phyloP scores from a whole-genome alignment of 2,113 vertebrate genomes.

The Oreochromis tanganicae region DNA sequence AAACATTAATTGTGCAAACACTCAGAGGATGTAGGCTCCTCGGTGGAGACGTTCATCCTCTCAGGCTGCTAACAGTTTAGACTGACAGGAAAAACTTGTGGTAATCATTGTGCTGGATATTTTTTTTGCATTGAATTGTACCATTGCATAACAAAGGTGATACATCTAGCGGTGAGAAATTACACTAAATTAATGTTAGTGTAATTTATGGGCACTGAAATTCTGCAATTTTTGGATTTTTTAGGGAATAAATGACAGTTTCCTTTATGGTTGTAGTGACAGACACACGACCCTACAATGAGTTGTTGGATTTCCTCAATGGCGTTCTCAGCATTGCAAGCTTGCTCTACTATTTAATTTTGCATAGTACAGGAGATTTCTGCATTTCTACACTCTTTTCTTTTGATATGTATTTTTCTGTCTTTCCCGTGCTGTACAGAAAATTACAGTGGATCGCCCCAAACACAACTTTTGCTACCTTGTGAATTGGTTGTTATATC shows the following conservation, averaged over 20 bases:
- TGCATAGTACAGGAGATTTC: background rate
- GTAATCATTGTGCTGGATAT: background rate
- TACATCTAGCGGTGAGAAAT: background rate
- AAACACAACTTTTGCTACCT: background rate
- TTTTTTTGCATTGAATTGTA: background rate
- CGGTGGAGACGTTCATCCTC: background rate
- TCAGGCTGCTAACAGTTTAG: background rate
- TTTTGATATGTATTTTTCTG: background rate
- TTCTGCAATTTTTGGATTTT: background rate
- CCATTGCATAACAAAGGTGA: background rate
- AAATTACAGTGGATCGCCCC: background rate
- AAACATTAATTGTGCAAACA: background rate
- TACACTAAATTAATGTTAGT: background rate
- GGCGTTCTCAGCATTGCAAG: background rate
- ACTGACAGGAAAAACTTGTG: background rate
- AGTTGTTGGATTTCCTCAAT: background rate
- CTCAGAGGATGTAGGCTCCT: background rate
- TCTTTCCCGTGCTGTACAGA: background rate
- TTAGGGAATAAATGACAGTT: background rate
- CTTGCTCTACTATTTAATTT: background rate
- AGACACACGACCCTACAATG: background rate
- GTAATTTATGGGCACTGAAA: background rate
- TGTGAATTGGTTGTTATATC: background rate
- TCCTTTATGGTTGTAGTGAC: background rate
- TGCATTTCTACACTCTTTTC: background rate